Percentiles rank a stretch among this genome's conserved stretches.
Evolutionary conservation across 2,888 invertebrate species (phyloP).

Genomic region (Drosophila borealis): DNA sequence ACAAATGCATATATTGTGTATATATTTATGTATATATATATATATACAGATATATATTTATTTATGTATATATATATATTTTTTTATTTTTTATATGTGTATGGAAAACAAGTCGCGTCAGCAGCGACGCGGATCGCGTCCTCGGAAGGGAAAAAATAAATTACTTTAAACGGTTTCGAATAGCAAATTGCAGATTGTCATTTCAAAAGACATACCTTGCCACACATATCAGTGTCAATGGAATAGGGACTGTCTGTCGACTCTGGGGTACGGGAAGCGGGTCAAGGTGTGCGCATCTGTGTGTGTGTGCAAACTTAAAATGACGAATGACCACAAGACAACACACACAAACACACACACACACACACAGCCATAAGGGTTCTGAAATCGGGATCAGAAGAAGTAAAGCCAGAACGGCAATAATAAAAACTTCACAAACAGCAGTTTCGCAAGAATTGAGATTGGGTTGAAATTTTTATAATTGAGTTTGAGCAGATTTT

Average conservation of each 20-base stretch:
- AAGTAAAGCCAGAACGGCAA: slow-evolving; percentile 59
- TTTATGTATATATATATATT: not conserved
- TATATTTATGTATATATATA: not conserved
- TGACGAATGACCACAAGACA: slow-evolving; percentile 76
- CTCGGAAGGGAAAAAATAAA: slow-evolving; percentile 72
- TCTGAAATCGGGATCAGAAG: slow-evolving; percentile 66
- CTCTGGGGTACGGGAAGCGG: slow-evolving; percentile 36
- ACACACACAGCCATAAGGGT: slow-evolving; percentile 32
- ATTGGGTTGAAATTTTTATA: slow-evolving; percentile 78
- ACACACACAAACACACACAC: slow-evolving; percentile 19
- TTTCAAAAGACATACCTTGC: slow-evolving; percentile 77
- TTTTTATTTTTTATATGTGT: not conserved
- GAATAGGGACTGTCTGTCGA: slow-evolving; percentile 47
- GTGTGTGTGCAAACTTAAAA: slow-evolving; percentile 59
- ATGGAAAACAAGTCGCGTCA: slow-evolving; percentile 33
- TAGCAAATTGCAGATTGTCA: slow-evolving; percentile 82
- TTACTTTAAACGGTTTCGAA: slow-evolving; percentile 82
- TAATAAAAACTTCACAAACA: slow-evolving; percentile 60
- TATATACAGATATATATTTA: slow-evolving; percentile 1
- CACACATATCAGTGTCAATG: slow-evolving; percentile 77
- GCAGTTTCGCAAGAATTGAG: slow-evolving; percentile 78
- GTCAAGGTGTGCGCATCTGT: slow-evolving; percentile 3
- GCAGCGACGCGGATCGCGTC: slow-evolving; percentile 53
- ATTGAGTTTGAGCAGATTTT: slow-evolving; percentile 70
- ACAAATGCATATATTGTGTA: not conserved